These are phyloP conservation scores for Callimorpha dominula DNA, from an alignment of 2,888 invertebrate species.

Conservation along the genomic window DNA sequence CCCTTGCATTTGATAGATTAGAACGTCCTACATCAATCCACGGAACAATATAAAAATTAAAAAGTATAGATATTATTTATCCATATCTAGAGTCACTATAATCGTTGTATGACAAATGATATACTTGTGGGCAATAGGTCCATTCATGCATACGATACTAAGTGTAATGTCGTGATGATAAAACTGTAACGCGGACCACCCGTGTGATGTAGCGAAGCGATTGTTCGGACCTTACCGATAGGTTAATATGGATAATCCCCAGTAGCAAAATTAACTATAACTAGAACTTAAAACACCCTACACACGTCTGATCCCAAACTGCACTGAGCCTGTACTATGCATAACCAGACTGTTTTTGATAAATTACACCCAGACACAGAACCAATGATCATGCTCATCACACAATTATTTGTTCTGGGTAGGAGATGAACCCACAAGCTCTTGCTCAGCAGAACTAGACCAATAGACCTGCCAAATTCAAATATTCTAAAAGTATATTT, in stretches of 20 bases:
- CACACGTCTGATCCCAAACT: no score
- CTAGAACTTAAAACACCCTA: no score
- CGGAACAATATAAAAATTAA: slow-evolving; percentile 2
- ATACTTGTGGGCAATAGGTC: slow-evolving; percentile 18
- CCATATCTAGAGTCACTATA: slow-evolving; percentile 11
- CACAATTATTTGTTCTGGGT: no score
- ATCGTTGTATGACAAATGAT: slow-evolving; percentile 41
- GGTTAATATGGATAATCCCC: slow-evolving; percentile 54
- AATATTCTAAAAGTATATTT: no score
- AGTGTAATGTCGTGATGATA: slow-evolving; percentile 70
- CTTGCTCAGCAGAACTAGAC: no score
- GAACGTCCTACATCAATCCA: not conserved
- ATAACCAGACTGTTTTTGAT: no score
- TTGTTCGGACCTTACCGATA: slow-evolving; percentile 47
- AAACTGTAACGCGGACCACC: slow-evolving; percentile 81
- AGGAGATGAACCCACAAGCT: no score
- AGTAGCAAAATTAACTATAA: not conserved
- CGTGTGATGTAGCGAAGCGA: slow-evolving; percentile 64
- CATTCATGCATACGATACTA: slow-evolving; percentile 44
- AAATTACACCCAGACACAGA: no score
- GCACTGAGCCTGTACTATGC: no score
- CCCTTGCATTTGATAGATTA: not conserved
- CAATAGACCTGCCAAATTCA: no score
- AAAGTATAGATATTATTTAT: not conserved
- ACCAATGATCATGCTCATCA: no score